Percentiles rank a stretch among this genome's conserved stretches.
phyloP scores from a whole-genome alignment of 2,888 invertebrate genomes.

The Nebria salina region DNA sequence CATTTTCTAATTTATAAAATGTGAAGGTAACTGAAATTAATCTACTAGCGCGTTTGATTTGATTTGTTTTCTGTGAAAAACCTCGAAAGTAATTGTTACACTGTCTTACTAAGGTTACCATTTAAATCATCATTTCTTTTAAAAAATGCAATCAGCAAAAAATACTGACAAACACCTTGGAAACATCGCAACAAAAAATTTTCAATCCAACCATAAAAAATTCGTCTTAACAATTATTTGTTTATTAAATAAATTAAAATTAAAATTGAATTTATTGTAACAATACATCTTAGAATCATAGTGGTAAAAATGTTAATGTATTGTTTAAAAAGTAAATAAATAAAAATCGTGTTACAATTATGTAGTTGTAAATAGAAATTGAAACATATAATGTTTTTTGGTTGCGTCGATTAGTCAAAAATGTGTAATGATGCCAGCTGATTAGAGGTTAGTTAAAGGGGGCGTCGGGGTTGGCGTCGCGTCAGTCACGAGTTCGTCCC shows the following conservation, averaged over 20 bases:
- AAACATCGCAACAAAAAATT: too few species aligned
- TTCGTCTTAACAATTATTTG: too few species aligned
- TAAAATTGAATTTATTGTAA: too few species aligned
- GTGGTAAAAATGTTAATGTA: too few species aligned
- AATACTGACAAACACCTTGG: not conserved
- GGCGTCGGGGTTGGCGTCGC: slow-evolving; percentile 13
- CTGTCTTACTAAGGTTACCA: not conserved
- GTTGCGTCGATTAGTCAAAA: not conserved
- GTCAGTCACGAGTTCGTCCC: slow-evolving; percentile 26
- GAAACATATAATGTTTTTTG: not conserved
- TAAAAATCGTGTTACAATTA: too few species aligned
- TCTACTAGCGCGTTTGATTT: not conserved
- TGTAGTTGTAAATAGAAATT: too few species aligned
- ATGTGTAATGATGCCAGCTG: not conserved
- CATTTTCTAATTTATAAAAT: slow-evolving; percentile 25
- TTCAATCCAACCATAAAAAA: too few species aligned
- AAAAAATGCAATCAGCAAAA: not conserved
- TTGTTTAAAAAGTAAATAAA: too few species aligned
- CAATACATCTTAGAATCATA: too few species aligned
- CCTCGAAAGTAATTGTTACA: slow-evolving; percentile 7
- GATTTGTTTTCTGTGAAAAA: not conserved
- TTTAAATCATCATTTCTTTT: not conserved
- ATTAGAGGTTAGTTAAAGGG: not conserved
- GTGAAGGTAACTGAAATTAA: slow-evolving; percentile 18
- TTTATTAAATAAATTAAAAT: too few species aligned